Percentiles rank a stretch among this genome's conserved stretches.
Evolutionary conservation across 2,113 vertebrate species (phyloP).

Genomic region (Rynchops niger): DNA sequence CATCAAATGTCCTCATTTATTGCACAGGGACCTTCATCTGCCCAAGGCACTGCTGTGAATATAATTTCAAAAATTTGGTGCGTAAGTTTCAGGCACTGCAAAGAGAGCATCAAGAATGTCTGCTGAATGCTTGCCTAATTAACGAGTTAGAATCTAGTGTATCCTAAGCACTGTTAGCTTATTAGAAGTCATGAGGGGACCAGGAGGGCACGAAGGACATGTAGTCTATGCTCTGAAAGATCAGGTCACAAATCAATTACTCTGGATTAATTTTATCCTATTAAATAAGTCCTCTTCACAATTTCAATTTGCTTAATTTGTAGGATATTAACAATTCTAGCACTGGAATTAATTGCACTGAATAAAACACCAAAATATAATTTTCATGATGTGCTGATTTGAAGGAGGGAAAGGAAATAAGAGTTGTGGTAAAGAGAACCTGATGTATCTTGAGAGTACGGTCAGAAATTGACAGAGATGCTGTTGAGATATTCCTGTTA

Average conservation of each 20-base stretch:
- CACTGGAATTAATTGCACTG: not conserved
- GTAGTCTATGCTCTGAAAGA: not conserved
- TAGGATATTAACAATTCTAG: not conserved
- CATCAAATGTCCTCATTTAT: not conserved
- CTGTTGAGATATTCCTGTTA: slow-evolving; percentile 1
- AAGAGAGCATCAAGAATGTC: not conserved
- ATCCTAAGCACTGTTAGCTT: not conserved
- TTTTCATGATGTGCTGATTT: not conserved
- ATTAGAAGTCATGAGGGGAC: not conserved
- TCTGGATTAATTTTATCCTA: slow-evolving; percentile 21
- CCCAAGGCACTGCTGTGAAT: not conserved
- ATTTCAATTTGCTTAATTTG: slow-evolving; percentile 21
- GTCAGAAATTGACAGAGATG: not conserved
- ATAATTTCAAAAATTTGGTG: not conserved
- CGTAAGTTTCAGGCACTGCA: not conserved
- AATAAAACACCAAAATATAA: not conserved
- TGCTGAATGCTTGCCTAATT: slow-evolving; percentile 13
- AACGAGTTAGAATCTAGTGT: not conserved
- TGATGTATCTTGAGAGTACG: not conserved
- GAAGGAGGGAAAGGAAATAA: not conserved
- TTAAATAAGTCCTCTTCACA: not conserved
- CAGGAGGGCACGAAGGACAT: not conserved
- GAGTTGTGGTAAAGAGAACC: not conserved
- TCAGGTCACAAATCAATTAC: slow-evolving; percentile 47
- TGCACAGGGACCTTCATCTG: not conserved